phyloP scores from a whole-genome alignment of 1,140 invertebrate genomes.

The Globodera ellingtonae region DNA sequence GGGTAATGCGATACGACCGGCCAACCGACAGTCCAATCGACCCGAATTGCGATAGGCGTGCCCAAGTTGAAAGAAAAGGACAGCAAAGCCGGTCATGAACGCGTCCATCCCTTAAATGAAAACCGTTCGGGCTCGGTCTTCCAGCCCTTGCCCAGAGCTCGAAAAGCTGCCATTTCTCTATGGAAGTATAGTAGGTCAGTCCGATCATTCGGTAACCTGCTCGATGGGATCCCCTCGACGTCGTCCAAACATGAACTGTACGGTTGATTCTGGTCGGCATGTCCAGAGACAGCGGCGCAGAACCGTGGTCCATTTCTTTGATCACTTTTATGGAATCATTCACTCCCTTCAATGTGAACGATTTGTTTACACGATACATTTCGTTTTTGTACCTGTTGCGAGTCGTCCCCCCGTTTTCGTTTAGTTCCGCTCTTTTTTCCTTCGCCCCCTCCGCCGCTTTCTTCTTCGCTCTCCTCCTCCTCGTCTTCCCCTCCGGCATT shows the following conservation, averaged over 20 bases:
- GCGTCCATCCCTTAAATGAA: slow-evolving; percentile 23
- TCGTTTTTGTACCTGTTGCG: background rate
- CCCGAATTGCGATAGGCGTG: slow-evolving; percentile 4
- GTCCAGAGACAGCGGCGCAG: background rate
- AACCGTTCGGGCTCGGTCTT: background rate
- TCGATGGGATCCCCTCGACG: slow-evolving; percentile 15
- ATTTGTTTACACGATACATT: background rate
- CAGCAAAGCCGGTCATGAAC: slow-evolving; percentile 30
- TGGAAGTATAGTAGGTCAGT: too few relatives aligned
- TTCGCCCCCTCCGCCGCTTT: background rate
- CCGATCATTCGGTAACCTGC: background rate
- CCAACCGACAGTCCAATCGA: slow-evolving; percentile 8
- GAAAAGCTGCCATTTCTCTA: too few relatives aligned
- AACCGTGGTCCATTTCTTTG: background rate
- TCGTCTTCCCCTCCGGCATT: background rate
- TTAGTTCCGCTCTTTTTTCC: background rate
- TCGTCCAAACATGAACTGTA: background rate
- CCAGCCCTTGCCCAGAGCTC: too few relatives aligned
- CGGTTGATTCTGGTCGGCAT: background rate
- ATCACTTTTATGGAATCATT: background rate
- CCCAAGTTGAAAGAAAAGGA: slow-evolving; percentile 12
- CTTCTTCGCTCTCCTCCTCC: slow-evolving; percentile 5
- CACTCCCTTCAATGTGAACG: background rate
- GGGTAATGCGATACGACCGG: slow-evolving; percentile 11
- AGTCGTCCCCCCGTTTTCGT: background rate